These are phyloP conservation scores for Bos taurus DNA, from an alignment of 2,113 vertebrate genomes.

Conservation along the genomic window DNA sequence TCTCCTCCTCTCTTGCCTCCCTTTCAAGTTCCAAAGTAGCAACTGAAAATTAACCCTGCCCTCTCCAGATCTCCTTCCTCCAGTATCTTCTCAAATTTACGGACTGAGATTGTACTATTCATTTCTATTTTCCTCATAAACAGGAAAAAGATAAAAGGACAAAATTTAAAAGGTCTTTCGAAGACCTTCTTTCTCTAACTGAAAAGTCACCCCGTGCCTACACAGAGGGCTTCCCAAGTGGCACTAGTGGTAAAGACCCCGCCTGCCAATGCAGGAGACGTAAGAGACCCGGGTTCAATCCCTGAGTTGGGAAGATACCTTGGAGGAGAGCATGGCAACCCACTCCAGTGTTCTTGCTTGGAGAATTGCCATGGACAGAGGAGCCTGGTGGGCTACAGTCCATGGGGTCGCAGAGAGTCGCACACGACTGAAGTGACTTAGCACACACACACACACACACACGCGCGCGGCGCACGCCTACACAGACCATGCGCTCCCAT, in stretches of 20 bases:
- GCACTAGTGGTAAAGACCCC: neutral
- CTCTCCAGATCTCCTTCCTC: neutral
- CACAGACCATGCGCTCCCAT: too few relatives aligned
- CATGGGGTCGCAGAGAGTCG: neutral
- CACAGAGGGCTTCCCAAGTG: neutral
- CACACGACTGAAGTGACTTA: neutral
- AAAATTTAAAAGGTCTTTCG: neutral
- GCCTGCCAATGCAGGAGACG: neutral
- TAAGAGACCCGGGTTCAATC: neutral
- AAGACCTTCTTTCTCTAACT: neutral
- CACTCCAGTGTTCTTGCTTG: neutral
- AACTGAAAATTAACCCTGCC: neutral
- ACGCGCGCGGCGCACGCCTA: fast-evolving
- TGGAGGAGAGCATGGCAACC: neutral
- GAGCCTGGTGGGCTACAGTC: neutral
- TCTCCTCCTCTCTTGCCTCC: neutral
- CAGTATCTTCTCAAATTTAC: neutral
- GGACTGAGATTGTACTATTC: neutral
- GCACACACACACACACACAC: neutral
- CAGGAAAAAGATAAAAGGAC: neutral
- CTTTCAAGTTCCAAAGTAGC: neutral
- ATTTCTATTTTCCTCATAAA: conserved; percentile 6
- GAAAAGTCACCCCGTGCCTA: neutral
- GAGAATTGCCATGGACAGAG: neutral
- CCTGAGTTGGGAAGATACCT: neutral